A percentile compares a stretch with the other conserved stretches of the same genome.
These are phyloP conservation scores for Piaya cayana DNA, from an alignment of 2,113 vertebrate species.

Conservation along the genomic window DNA sequence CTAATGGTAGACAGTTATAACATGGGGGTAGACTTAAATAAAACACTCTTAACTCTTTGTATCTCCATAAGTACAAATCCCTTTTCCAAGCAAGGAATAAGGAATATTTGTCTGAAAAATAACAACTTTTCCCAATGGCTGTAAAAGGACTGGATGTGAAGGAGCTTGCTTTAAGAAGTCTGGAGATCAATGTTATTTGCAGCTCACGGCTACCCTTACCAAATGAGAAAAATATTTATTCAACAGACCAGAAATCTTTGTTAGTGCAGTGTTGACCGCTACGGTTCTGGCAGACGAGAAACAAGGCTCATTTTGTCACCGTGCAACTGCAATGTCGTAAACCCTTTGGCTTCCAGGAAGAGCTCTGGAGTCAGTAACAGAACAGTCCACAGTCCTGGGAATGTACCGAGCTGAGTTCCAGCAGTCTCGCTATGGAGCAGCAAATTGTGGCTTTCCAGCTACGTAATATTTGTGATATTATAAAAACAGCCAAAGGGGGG, in stretches of 20 bases:
- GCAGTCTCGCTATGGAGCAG: background rate
- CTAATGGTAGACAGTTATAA: background rate
- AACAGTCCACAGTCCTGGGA: conserved; percentile 53
- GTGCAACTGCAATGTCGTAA: background rate
- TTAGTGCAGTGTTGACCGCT: background rate
- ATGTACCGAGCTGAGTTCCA: conserved; percentile 49
- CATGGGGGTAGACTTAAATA: background rate
- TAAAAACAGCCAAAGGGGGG: background rate
- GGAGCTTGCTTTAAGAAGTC: conserved; percentile 2
- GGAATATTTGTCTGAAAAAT: background rate
- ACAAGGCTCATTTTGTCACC: fast-evolving
- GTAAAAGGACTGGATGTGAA: background rate
- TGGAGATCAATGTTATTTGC: conserved; percentile 59
- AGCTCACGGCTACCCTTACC: conserved; percentile 56
- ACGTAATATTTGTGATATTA: fast-evolving
- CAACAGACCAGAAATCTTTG: background rate
- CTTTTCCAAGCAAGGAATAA: background rate
- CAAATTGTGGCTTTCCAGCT: background rate
- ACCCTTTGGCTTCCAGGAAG: background rate
- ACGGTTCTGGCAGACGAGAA: background rate
- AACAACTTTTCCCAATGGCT: background rate
- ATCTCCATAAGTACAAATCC: background rate
- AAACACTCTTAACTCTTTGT: background rate
- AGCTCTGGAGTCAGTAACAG: background rate
- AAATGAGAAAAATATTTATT: background rate